Percentiles rank a stretch among this genome's conserved stretches.
These are phyloP conservation scores for Procavia capensis DNA, from an alignment of 2,113 vertebrate species.

Conservation along the genomic window DNA sequence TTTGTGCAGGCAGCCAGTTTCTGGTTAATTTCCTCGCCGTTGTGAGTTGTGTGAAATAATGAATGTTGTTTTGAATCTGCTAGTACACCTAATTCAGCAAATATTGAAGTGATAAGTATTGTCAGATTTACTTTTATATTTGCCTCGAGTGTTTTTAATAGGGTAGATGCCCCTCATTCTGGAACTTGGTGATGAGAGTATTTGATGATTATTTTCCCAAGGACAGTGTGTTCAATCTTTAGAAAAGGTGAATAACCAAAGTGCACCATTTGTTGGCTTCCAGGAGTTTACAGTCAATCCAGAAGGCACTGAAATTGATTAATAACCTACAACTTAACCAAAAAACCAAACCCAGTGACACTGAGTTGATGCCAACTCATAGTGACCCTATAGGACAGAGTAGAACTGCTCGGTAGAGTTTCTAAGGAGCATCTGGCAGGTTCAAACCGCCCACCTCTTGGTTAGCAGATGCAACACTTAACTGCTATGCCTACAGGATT, in stretches of 20 bases:
- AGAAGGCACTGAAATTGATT: not conserved
- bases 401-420: too few species aligned
- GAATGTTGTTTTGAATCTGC: constrained; percentile 27
- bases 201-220: not conserved
- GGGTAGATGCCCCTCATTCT: not conserved
- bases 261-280: not conserved
- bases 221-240: not conserved
- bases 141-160: not conserved
- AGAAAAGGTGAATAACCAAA: constrained; percentile 12
- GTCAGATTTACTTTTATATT: not conserved
- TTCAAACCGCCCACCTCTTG: too few species aligned
- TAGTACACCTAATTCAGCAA: not conserved
- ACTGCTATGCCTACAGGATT: too few species aligned
- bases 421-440: too few species aligned
- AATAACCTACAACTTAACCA: too few species aligned
- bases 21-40: not conserved
- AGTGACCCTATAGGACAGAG: too few species aligned
- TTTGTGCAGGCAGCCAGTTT: not conserved
- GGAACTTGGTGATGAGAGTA: not conserved
- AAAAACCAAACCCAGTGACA: too few species aligned
- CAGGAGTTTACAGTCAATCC: not conserved
- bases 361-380: too few species aligned
- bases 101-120: not conserved
- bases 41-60: not conserved
- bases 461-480: too few species aligned